Base-by-base conservation (phyloP, 2,888 invertebrate species). In the Fissipunctia ypsillon region DNA sequence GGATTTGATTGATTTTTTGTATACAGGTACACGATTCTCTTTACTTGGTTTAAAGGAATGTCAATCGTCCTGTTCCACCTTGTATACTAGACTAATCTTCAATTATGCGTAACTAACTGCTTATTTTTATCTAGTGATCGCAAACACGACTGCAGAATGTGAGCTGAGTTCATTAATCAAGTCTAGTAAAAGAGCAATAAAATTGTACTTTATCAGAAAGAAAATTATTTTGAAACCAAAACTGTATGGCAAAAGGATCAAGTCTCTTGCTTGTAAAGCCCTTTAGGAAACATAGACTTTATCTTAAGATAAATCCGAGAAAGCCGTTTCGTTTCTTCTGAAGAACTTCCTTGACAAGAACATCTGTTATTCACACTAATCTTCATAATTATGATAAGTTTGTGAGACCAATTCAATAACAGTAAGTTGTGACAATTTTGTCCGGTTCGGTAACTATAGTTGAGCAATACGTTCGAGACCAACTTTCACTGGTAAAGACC, bases 401-500 rank as follows among this genome's bases (percentile, higher is more conserved):
- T 73, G 73, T 82, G 73, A 64, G 25, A 59, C 31, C 69, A 79
- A 82, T 77, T 85, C 78, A 78, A 83, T 80, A 83, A 71, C 81
- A 82, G 81, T 83, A 73, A 83, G 81, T 77, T 82, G 79, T 85
- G 76, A 87, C 83, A 75, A 83, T 80, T 85, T 75, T 60, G 84
- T 85, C 87, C 85, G 88, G 88, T 91, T 90, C 80, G 83, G 88
- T 88, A 88, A 90, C 86, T 84, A 84, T 69, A 66, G 82, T 90
- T 89, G 88, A 86, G 87, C 87, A 88, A 89, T 76, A 87, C 68
- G 52, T 86, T 86, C 86, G 87, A 86, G 88, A 89, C 87, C 83
- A 84, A 92, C 94, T 95, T 95, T 94, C 94, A 93, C 94, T 93
- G 89, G 85, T 88, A 89, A 91, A 89, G 87, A 89, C 90, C 87